Conservation (phyloP, 2,888 invertebrate genomes). For the Campoletis raptor region DNA sequence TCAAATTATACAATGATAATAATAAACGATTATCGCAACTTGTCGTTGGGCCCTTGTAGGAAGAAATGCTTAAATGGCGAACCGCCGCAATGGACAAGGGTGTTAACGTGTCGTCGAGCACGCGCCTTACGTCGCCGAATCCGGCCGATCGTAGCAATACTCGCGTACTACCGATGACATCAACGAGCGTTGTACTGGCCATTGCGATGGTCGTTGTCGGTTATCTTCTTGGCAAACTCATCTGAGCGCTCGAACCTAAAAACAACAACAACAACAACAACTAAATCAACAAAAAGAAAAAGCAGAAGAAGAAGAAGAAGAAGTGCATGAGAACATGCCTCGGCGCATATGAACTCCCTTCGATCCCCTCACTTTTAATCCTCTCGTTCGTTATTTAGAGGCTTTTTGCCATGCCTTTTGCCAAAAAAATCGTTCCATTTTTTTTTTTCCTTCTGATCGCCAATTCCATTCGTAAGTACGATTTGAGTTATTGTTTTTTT, state of each 20-base stretch:
- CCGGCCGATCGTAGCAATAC: slow-evolving; percentile 72
- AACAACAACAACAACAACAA: slow-evolving; percentile 27
- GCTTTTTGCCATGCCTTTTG: not conserved
- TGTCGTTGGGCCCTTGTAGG: slow-evolving; percentile 72
- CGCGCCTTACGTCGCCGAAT: slow-evolving; percentile 77
- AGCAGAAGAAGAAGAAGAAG: not conserved
- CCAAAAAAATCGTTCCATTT: not conserved
- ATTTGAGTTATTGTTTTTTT: slow-evolving; percentile 53
- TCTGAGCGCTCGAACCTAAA: slow-evolving; percentile 80
- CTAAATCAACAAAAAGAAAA: slow-evolving; percentile 67
- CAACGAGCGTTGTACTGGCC: slow-evolving; percentile 77
- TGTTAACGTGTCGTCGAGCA: slow-evolving; percentile 75
- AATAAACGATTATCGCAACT: not conserved
- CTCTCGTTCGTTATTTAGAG: slow-evolving; percentile 38
- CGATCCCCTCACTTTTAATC: slow-evolving; percentile 68
- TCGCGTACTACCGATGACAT: slow-evolving; percentile 72
- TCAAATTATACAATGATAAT: not conserved
- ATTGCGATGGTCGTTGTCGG: slow-evolving; percentile 82
- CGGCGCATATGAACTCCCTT: slow-evolving; percentile 74
- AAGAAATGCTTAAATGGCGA: slow-evolving; percentile 81
- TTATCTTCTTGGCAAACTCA: slow-evolving; percentile 83
- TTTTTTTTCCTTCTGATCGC: not conserved
- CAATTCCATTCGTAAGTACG: slow-evolving; percentile 59
- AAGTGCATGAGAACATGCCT: slow-evolving; percentile 57
- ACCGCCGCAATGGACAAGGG: slow-evolving; percentile 79